Evolutionary conservation across 2,797 vertebrate species (phyloP).

Genomic region (Manis javanica): DNA sequence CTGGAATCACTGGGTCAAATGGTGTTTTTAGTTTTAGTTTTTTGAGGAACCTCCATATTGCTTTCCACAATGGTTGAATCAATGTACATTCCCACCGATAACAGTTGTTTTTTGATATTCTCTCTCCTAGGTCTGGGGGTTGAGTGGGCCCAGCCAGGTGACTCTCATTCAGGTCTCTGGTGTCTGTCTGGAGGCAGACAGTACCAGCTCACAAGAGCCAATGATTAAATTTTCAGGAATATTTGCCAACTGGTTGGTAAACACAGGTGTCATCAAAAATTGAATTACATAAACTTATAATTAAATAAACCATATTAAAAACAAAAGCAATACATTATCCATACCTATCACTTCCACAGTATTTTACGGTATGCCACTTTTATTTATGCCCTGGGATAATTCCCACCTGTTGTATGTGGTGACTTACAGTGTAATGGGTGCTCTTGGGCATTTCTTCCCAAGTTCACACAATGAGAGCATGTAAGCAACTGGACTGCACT

Average conservation of each 20-base stretch:
- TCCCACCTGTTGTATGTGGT: background rate
- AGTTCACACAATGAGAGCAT: too few relatives aligned
- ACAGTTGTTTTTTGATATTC: too few relatives aligned
- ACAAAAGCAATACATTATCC: background rate
- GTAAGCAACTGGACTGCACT: too few relatives aligned
- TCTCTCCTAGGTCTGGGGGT: too few relatives aligned
- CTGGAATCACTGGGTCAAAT: too few relatives aligned
- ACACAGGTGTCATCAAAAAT: background rate
- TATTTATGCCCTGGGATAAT: background rate
- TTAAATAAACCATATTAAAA: background rate
- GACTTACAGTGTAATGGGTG: too few relatives aligned
- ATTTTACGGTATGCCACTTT: background rate
- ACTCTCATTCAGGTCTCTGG: background rate
- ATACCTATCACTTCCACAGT: background rate
- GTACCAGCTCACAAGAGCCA: background rate
- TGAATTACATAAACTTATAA: background rate
- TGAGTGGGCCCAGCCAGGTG: background rate
- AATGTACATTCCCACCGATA: too few relatives aligned
- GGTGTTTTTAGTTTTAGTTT: too few relatives aligned
- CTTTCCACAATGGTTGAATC: too few relatives aligned
- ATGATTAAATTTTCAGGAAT: background rate
- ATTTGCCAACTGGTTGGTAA: background rate
- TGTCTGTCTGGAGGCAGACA: background rate
- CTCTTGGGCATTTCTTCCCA: background rate
- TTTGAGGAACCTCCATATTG: too few relatives aligned